Base-by-base conservation (phyloP, 2,888 invertebrate genomes). In the Chrysotoxum bicinctum region DNA sequence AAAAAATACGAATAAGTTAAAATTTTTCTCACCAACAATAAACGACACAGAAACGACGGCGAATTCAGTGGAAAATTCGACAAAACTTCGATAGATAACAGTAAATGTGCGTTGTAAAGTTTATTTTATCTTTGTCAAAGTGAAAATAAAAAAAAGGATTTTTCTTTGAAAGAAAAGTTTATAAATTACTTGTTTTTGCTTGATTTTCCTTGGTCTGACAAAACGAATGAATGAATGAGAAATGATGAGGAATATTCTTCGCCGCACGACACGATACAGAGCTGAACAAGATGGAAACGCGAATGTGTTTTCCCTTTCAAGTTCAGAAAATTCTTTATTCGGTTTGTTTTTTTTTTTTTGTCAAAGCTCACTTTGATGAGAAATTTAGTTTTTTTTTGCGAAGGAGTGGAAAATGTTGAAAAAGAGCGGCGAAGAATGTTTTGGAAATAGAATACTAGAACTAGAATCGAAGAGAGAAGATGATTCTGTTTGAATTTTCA, bases 251-350 rank as follows among this genome's bases (percentile, higher is more conserved):
- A 45, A 56, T 64, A 74, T 79, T 70, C 45, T 68, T 72, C 50
- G 72, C 54, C 52, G 73, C 52, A 70, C 68, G 74, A 69, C 69
- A 70, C 68, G 74, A 69, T 64, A 78, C 62, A 19, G 45, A 74
- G 69, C 83, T 74, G 62, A 74, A 69, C 69, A 62, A 56, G 64
- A 78, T 66, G 43, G 52, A 74, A 77, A 69, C 64, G 73, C 60
- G 62, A 81, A 64, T 81, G 73, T 66, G 64, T 74, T 82, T 82
- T 82, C 70, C 82, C 77, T 82, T 82, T 77, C 76, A 77, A 76
- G 82, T 83, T 83, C 56, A 69, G 69, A 83, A 74, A 78, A 78
- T 58, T 77, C 40, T 50, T 37, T 45, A n/a, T 21, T n/a, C 26
- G 54, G 35, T 45, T 54, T 21, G 32, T 54, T 37, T 45, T 45